Evolutionary conservation across 2,888 invertebrate species (phyloP).

Genomic region (Pyrrhosoma nymphula): DNA sequence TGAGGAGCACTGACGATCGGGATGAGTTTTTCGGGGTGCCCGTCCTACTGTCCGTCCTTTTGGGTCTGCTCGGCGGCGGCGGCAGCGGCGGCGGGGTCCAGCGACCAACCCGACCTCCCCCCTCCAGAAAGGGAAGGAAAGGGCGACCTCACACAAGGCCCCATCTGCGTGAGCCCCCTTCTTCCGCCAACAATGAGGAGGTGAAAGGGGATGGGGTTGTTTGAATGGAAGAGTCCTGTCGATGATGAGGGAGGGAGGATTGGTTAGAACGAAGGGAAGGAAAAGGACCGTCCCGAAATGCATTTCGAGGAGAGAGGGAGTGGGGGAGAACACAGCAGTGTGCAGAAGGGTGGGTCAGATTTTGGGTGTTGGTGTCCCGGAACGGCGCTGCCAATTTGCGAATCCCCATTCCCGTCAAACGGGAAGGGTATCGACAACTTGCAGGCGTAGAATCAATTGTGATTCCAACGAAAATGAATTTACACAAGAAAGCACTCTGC

Average conservation of each 20-base stretch:
- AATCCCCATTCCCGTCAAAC: too few relatives aligned
- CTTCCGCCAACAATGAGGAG: not conserved
- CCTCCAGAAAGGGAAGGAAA: not conserved
- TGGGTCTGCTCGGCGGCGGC: not conserved
- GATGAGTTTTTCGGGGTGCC: not conserved
- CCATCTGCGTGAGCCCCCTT: not conserved
- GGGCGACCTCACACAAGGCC: not conserved
- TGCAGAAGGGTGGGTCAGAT: not conserved
- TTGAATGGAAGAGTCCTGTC: slow-evolving; percentile 14
- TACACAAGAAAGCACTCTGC: too few relatives aligned
- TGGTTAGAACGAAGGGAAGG: not conserved
- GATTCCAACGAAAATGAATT: too few relatives aligned
- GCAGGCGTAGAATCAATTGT: too few relatives aligned
- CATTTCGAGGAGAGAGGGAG: not conserved
- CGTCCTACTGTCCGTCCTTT: not conserved
- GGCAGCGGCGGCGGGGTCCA: not conserved
- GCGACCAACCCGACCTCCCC: not conserved
- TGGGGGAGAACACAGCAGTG: not conserved
- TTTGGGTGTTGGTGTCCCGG: not conserved
- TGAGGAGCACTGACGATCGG: not conserved
- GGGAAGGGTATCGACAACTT: too few relatives aligned
- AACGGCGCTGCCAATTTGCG: too few relatives aligned
- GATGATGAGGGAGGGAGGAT: not conserved
- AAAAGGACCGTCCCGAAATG: not conserved
- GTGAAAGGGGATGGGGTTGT: not conserved